Percentiles rank a stretch among this genome's conserved stretches.
phyloP scores from a whole-genome alignment of 2,797 vertebrate genomes.

The Poeciliopsis turneri region DNA sequence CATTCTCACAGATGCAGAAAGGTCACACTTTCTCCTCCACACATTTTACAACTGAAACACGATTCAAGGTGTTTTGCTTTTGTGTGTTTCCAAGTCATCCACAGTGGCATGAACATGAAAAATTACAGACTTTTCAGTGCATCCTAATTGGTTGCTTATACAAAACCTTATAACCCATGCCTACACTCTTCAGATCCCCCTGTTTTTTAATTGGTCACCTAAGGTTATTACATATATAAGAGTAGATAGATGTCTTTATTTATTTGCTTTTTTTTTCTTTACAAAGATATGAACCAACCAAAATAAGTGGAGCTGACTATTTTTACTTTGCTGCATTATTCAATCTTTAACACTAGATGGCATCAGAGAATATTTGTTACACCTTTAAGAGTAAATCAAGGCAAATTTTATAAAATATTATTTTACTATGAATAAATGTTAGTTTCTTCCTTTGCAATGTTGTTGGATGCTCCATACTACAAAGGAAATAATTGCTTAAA shows the following conservation, averaged over 20 bases:
- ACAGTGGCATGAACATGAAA: neutral
- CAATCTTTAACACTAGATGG: neutral
- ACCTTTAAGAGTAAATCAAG: neutral
- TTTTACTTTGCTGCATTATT: neutral
- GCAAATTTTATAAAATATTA: neutral
- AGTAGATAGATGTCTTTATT: neutral
- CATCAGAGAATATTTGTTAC: neutral
- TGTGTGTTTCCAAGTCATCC: neutral
- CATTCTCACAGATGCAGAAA: neutral
- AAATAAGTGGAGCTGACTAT: no score
- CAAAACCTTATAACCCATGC: no score
- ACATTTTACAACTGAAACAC: neutral
- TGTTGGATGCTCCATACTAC: neutral
- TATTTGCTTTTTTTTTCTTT: neutral
- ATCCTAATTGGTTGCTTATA: neutral
- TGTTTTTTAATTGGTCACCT: no score
- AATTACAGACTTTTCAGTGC: neutral
- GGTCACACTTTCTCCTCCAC: neutral
- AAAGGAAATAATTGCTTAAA: neutral
- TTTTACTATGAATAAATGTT: neutral
- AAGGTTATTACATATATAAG: no score
- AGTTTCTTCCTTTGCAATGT: neutral
- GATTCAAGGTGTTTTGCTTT: neutral
- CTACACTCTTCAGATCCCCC: no score
- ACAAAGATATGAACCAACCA: neutral